A percentile compares a stretch with the other conserved stretches of the same genome.
Evolutionary conservation across 2,888 invertebrate species (phyloP).

Genomic region (Stramonita haemastoma): DNA sequence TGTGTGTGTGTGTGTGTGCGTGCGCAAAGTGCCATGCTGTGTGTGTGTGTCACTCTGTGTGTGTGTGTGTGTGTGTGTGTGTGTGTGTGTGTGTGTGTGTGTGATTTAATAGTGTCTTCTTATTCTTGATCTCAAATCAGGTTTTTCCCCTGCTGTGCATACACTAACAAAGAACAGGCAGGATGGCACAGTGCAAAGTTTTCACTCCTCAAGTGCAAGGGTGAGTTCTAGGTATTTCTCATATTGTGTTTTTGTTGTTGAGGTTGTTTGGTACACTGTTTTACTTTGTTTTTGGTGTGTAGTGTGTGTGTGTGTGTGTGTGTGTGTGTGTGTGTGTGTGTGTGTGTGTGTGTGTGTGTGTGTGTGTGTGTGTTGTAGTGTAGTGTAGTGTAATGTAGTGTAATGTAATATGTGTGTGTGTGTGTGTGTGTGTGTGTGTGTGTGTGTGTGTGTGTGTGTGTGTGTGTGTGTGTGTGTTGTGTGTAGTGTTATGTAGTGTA

Average conservation of each 20-base stretch:
- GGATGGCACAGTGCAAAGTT: constrained; percentile 4
- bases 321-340: too few species aligned
- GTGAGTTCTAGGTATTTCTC: not conserved
- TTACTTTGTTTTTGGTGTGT: too few species aligned
- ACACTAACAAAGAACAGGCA: not conserved
- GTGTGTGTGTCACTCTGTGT: not conserved
- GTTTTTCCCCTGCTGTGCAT: too few species aligned
- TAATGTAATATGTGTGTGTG: not conserved
- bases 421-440: not conserved
- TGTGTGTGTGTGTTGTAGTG: not conserved
- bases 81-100: too few species aligned
- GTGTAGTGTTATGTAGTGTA: too few species aligned
- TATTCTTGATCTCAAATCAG: too few species aligned
- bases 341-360: not conserved
- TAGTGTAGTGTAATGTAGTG: not conserved
- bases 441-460: not conserved
- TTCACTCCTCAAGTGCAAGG: not conserved
- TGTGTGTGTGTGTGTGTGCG: not conserved
- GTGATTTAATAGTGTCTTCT: too few species aligned
- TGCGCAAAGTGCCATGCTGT: not conserved
- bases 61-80: too few species aligned
- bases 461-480: too few species aligned
- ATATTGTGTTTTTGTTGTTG: too few species aligned
- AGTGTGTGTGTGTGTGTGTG: not conserved
- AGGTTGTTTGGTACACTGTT: too few species aligned